Base-by-base conservation (phyloP, 2,113 vertebrate species). In the Uria lomvia region DNA sequence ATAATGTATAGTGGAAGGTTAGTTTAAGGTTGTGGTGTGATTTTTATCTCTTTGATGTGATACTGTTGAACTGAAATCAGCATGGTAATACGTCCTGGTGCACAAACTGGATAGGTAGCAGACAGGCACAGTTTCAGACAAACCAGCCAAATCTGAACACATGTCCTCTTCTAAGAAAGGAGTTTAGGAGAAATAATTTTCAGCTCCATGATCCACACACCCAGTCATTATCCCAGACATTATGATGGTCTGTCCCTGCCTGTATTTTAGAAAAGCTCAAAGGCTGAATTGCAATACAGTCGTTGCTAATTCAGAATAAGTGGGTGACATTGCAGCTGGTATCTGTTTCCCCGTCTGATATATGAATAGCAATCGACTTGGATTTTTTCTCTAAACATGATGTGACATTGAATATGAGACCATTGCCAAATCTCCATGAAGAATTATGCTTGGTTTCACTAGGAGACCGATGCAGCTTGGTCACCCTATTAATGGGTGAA, bases 281-380 rank as follows among this genome's bases (percentile, higher is more conserved):
- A 91, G 90, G 71, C 89, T 95, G 89, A 80, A 95, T 86, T 88
- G 94, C 92, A 92, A 70, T 53, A 86, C 55, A 58, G 91, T 92
- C 1, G 4, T 94, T 92, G 66, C 81, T 95, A 94, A 97, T 97
- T 96, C 81, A 92, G 75, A 95, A 43, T 79, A 96, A 92, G 96
- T 94, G 92, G 91, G 94, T 47, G 70, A 95, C 77, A 59, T 67
- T 93, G 94, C 96, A 97, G 96, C 96, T 97, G 96, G 70, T 95
- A 65, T 96, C 94, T 97, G 88, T 96, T 96, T 96, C 93, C 87
- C 87, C 81, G 90, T 97, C 89, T 97, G 75, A 96, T 95, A 76
- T 38, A 88, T 88, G 95, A 96, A 97, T 94, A 97, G 95, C 80
- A 92, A 94, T 82, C 17, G 3, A 92, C 92, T 86, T 94, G 77